Base-by-base conservation (phyloP, 2,888 invertebrate genomes). In the Standfussiana lucernea region DNA sequence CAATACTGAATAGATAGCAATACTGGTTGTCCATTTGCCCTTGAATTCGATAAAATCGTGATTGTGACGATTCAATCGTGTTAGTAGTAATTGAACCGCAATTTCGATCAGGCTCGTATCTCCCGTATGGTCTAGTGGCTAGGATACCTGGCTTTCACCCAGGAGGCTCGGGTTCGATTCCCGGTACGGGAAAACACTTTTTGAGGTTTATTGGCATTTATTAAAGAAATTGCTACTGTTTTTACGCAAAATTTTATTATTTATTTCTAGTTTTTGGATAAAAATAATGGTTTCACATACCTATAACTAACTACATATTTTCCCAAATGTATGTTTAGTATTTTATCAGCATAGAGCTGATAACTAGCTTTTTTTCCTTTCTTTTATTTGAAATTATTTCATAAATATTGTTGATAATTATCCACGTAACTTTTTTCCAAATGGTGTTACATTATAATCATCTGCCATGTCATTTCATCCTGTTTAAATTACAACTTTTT, bases 81-180 rank as follows among this genome's bases (percentile, higher is more conserved):
- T 35, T 47, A 4, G 10, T 21, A 45, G 13, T 32, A 18, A 8
- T 0, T 28, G 0, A 64, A 35, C 6, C 5, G 21, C 35, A 67
- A 80, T 83, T 83, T 83, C 13, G 0, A 1, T 0, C 0, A 0
- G 0, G 0, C 5, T 1, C 0, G 35, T 56, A 72, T 66, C 87
- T 97, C 97, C 97, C 97, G 97, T 97, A 97, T 97, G 97, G 97
- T 97, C 97, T 97, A 97, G 97, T 97, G 97, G 97, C 97, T 97
- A 97, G 97, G 97, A 97, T 97, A 97, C 97, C 97, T 97, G 97
- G 97, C 97, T 97, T 97, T 97, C 97, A 97, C 97, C 97, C 97
- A 97, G 97, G 97, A 97, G 97, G 97, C 97, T 97, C 97, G 97
- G 97, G 97, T 97, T 97, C 97, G 97, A 97, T 97, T 97, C 97